Evolutionary conservation across 23 tunicate species (phyloP), one percentile per base, ranked within the genome.

Genomic region (Trididemnum clinides): DNA sequence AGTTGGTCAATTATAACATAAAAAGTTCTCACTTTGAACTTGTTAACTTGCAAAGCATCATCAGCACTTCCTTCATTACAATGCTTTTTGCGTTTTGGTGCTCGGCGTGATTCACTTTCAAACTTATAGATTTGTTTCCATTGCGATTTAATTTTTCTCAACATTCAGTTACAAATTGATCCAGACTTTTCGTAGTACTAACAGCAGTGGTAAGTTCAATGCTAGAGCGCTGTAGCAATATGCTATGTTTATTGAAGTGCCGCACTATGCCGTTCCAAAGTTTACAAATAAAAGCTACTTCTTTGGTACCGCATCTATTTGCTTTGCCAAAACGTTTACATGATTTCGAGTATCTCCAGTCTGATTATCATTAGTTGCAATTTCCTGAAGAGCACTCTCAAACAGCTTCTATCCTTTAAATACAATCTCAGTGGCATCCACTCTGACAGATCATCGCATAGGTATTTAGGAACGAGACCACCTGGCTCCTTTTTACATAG

Each of bases 91-190:
- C 69, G 69, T 59, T 59, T 59, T 21, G 21, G 22, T 59, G 69
- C 69, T 59, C 26, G 69, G 69, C 69, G 69, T 59, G 69, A 59
- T 59, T 59, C 69, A 59, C 69, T 59, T 59, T 59, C 69, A 59
- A 59, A 59, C 69, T 59, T 59, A 12, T 26, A 12, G 4, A 18
- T 12, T 21, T 59, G 69, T 44, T 44, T 44, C 12, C 54, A 44
- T 15, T 44, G 54, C 54, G 26, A 26, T 59, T 26, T 12, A 59
- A 59, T 26, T 59, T 59, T 59, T 59, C 69, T 59, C 69, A 12
- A 59, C 69, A 59, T 59, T 59, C 69, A 59, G 26, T 59, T 59
- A 59, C 27, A 59, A 59, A 59, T 15, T 59, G 69, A 59, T 59
- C 22, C 69, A 59, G 26, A 59, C 69, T 59, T 59, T 59, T 59